Percentiles rank a stretch among this genome's conserved stretches.
Evolutionary conservation across 1,140 invertebrate species (phyloP).

Genomic region (Plectus sambesii): DNA sequence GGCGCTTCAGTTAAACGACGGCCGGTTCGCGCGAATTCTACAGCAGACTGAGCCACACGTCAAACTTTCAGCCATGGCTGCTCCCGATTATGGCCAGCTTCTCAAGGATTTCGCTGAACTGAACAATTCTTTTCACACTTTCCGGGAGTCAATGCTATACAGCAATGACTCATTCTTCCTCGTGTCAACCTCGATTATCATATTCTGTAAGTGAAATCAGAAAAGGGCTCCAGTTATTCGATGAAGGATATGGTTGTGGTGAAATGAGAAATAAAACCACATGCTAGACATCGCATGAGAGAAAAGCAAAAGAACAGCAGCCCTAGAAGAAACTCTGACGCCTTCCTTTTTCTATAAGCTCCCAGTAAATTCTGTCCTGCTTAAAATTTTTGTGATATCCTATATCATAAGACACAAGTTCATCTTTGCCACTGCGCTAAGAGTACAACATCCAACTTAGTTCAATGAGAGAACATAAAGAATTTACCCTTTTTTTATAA

Average conservation of each 20-base stretch:
- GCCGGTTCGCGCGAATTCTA: too few species aligned
- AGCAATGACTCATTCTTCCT: conserved; percentile 26
- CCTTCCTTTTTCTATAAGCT: conserved; percentile 35
- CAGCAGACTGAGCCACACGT: too few species aligned
- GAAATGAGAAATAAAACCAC: not conserved
- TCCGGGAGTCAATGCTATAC: conserved; percentile 14
- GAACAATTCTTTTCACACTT: not conserved
- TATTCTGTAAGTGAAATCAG: conserved; percentile 18
- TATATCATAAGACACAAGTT: too few species aligned
- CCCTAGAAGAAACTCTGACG: conserved; percentile 22
- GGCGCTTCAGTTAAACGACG: too few species aligned
- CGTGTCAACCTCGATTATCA: conserved; percentile 34
- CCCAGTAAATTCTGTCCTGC: not conserved
- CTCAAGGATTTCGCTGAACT: conserved; percentile 15
- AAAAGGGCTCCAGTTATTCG: conserved; percentile 6
- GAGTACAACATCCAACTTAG: too few species aligned
- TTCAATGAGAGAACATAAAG: too few species aligned
- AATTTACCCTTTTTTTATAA: too few species aligned
- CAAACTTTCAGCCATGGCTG: too few species aligned
- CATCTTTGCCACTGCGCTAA: too few species aligned
- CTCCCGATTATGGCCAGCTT: too few species aligned
- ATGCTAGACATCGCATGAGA: not conserved
- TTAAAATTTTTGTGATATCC: not conserved
- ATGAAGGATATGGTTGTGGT: conserved; percentile 1
- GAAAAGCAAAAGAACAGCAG: not conserved